Conservation (phyloP, 2,797 vertebrate species). For the Salmo trutta region DNA sequence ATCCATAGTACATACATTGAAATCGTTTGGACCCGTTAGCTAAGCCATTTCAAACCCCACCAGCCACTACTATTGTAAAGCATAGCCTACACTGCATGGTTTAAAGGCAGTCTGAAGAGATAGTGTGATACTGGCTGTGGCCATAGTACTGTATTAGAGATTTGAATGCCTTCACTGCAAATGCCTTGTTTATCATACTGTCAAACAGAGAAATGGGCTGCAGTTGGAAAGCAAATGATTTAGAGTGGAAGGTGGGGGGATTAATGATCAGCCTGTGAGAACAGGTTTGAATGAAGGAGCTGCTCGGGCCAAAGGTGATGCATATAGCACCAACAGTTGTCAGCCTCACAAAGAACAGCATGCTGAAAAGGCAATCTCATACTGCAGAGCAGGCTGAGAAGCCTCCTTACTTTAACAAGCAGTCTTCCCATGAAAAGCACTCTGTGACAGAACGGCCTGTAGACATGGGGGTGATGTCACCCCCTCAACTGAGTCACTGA, state of each 20-base stretch:
- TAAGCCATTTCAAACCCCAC: neutral
- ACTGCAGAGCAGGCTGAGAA: conserved; percentile 69
- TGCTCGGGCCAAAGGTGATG: conserved; percentile 75
- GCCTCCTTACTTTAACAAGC: conserved; percentile 67
- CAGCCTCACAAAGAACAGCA: conserved; percentile 73
- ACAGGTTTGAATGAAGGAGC: conserved; percentile 64
- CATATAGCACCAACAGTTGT: conserved; percentile 79
- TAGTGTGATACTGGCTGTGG: conserved; percentile 34
- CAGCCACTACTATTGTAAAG: neutral
- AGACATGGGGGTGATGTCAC: conserved; percentile 74
- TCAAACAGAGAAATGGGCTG: conserved; percentile 51
- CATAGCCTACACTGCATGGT: neutral
- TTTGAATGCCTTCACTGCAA: conserved; percentile 29
- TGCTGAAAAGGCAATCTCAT: conserved; percentile 77
- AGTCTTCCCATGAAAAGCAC: conserved; percentile 62
- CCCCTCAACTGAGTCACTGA: conserved; percentile 62
- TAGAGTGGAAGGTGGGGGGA: conserved; percentile 50
- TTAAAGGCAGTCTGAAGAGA: conserved; percentile 1
- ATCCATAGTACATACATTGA: neutral
- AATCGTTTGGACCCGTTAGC: neutral
- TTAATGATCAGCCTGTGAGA: conserved; percentile 67
- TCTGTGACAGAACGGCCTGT: conserved; percentile 63
- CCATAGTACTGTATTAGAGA: conserved; percentile 28
- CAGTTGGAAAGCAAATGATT: conserved; percentile 61
- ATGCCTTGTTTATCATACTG: conserved; percentile 61